Evolutionary conservation across 2,888 invertebrate genomes (phyloP), one percentile per base, ranked within the genome.

Genomic region (Hartigia nigra): DNA sequence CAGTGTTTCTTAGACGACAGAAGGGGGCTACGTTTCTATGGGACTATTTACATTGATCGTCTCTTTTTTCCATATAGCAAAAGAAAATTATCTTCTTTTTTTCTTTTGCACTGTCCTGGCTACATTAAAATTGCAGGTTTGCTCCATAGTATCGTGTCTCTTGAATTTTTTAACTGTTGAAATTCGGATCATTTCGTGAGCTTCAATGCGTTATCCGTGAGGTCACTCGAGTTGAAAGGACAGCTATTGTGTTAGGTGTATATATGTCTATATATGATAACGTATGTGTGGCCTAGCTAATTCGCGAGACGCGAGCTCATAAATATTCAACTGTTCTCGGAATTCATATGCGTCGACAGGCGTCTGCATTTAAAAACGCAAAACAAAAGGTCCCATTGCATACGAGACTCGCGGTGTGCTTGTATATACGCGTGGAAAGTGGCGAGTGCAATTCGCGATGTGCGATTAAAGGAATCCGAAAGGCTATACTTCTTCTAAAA

Each of bases 281-380:
- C 34, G 31, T 34, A 34, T 72, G 72, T 23, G 31, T 3, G 31
- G 77, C 79, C 74, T 75, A 80, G 85, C 86, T 87, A 87, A 88
- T 88, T 86, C 83, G 84, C 79, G 81, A 84, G 83, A 84, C 84
- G 85, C 82, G 80, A 83, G 83, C 86, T 86, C 86, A 87, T 88
- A 85, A 87, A 87, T 87, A 88, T 88, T 86, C 87, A 88, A 86
- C 86, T 84, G 82, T 84, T 82, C 86, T 85, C 82, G 84, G 82
- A 84, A 88, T 87, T 87, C 87, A 87, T 87, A 85, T 85, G 86
- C 86, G 85, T 86, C 84, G 88, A 82, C 84, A 81, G 80, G 81
- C 82, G 81, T 81, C 82, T 82, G 85, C 86, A 87, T 87, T 87
- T 85, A 85, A 87, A 87, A 87, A 84, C 79, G 80, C 77, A 82